These are phyloP conservation scores for Ellobius talpinus DNA, from an alignment of 2,113 vertebrate genomes.

Conservation along the genomic window DNA sequence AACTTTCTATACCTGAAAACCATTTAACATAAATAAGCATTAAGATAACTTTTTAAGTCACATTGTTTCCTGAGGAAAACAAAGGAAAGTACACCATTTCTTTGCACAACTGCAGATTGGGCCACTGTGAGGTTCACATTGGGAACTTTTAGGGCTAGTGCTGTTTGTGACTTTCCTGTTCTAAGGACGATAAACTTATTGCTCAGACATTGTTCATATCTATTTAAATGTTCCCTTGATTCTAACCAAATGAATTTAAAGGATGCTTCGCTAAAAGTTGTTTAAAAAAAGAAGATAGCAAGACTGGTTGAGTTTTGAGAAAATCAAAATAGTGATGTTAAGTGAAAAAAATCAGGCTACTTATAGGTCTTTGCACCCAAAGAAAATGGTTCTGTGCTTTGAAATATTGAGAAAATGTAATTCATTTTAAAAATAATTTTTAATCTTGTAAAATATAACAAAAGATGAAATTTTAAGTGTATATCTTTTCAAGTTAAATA, in stretches of 20 bases:
- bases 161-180: background rate
- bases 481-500: slow-evolving; percentile 82
- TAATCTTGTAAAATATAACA: slow-evolving; percentile 78
- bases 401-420: slow-evolving; percentile 71
- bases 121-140: background rate
- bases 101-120: background rate
- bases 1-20: background rate
- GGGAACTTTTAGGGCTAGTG: slow-evolving; percentile 35
- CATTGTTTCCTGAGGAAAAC: background rate
- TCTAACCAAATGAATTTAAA: slow-evolving; percentile 43
- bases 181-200: slow-evolving; percentile 1
- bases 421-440: slow-evolving; percentile 67
- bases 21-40: background rate
- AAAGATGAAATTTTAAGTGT: slow-evolving; percentile 79
- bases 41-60: slow-evolving; percentile 22
- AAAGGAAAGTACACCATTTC: background rate
- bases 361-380: slow-evolving; percentile 8
- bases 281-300: slow-evolving; percentile 12
- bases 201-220: background rate
- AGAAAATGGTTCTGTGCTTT: slow-evolving; percentile 61
- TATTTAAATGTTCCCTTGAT: slow-evolving; percentile 10
- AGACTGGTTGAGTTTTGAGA: slow-evolving; percentile 30
- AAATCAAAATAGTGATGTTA: slow-evolving; percentile 48
- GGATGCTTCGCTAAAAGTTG: slow-evolving; percentile 33
- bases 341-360: background rate